phyloP scores from a whole-genome alignment of 2,888 invertebrate genomes.

The Helobdella robusta region DNA sequence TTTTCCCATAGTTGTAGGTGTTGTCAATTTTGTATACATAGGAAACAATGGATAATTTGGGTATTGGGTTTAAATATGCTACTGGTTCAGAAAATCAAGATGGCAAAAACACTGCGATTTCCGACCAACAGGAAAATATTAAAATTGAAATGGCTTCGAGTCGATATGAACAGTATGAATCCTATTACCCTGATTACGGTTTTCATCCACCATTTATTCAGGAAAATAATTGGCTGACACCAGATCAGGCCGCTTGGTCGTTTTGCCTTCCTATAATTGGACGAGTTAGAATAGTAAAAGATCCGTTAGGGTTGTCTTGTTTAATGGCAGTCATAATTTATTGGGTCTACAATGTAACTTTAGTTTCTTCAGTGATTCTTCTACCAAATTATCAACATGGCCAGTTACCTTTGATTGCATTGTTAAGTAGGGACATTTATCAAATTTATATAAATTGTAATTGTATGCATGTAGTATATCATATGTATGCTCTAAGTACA shows the following conservation, averaged over 20 bases:
- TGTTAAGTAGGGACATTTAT: conserved; percentile 6
- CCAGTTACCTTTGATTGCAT: not conserved
- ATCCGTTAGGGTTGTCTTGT: conserved; percentile 37
- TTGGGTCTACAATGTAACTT: conserved; percentile 44
- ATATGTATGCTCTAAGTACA: too few species aligned
- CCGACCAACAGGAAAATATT: too few species aligned
- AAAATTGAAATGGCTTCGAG: too few species aligned
- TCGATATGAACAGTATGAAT: too few species aligned
- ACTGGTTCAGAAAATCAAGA: too few species aligned
- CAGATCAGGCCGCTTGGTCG: conserved; percentile 18
- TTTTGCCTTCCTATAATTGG: conserved; percentile 27
- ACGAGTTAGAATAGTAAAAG: conserved; percentile 29
- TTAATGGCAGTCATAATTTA: conserved; percentile 39
- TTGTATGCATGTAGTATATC: not conserved
- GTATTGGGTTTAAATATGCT: too few species aligned
- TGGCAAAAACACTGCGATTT: too few species aligned
- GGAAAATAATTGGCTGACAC: conserved; percentile 12
- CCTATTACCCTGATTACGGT: conserved; percentile 22
- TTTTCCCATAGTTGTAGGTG: too few species aligned
- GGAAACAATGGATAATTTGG: too few species aligned
- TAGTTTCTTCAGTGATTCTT: conserved; percentile 40
- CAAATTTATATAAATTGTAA: not conserved
- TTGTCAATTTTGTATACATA: too few species aligned
- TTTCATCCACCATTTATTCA: conserved; percentile 9
- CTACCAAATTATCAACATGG: conserved; percentile 38